These are phyloP conservation scores for Sarotherodon lohbergeri DNA, from an alignment of 2,113 vertebrate species.

Conservation along the genomic window DNA sequence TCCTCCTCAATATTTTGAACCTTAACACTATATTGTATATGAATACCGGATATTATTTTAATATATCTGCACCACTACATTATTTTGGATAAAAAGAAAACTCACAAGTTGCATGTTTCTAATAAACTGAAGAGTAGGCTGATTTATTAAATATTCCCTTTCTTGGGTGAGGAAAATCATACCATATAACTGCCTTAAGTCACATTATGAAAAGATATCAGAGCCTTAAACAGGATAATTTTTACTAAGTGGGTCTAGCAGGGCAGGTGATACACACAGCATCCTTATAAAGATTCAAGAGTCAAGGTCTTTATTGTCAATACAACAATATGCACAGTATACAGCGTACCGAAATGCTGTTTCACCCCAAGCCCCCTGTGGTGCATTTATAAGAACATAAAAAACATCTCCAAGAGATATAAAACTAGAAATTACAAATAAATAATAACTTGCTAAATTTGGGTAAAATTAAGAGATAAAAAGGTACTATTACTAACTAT, in stretches of 20 bases:
- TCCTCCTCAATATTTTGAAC: too few species aligned
- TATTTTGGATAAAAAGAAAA: not conserved
- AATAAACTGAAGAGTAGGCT: not conserved
- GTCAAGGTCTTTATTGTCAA: not conserved
- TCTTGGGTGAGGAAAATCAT: not conserved
- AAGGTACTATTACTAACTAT: not conserved
- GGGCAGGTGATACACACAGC: not conserved
- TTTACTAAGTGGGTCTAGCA: not conserved
- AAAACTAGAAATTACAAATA: not conserved
- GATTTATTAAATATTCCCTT: not conserved
- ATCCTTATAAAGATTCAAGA: not conserved
- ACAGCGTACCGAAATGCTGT: fast-evolving
- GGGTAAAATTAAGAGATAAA: not conserved
- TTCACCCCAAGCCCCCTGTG: not conserved
- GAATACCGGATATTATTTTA: fast-evolving
- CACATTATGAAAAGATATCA: not conserved
- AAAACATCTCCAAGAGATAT: not conserved
- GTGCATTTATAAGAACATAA: not conserved
- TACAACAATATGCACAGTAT: not conserved
- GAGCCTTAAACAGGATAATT: not conserved
- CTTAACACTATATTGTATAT: not conserved
- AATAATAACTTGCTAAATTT: not conserved
- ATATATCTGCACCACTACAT: not conserved
- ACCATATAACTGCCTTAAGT: not conserved
- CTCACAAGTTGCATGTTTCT: not conserved